phyloP scores from a whole-genome alignment of 2,888 invertebrate species.

The Sipha maydis region DNA sequence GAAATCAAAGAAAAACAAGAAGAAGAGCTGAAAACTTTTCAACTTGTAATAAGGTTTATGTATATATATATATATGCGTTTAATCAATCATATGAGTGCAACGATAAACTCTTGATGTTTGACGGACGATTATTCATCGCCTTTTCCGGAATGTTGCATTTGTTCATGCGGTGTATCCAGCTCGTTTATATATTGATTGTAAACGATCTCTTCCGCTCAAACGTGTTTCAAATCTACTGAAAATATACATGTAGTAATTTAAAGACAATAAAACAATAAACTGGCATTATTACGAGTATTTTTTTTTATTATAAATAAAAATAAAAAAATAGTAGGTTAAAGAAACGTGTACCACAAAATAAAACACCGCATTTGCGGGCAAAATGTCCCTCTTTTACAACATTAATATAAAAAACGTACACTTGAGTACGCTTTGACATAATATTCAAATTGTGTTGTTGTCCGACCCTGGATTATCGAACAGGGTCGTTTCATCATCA shows the following conservation, averaged over 20 bases:
- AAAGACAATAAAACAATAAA: not conserved
- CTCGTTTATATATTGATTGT: not conserved
- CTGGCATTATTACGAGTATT: not conserved
- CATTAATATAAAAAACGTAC: too few species aligned
- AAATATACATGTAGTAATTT: not conserved
- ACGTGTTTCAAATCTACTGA: constrained; percentile 12
- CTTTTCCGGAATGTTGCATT: constrained; percentile 37
- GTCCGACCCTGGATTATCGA: too few species aligned
- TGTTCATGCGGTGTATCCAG: not conserved
- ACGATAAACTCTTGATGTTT: constrained; percentile 26
- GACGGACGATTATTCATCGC: constrained; percentile 47
- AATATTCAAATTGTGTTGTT: too few species aligned
- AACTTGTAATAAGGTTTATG: too few species aligned
- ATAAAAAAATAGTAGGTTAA: too few species aligned
- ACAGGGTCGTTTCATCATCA: too few species aligned
- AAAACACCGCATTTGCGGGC: too few species aligned
- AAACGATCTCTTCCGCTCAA: constrained; percentile 36
- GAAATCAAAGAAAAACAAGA: too few species aligned
- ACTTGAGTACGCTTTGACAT: too few species aligned
- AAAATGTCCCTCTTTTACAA: too few species aligned
- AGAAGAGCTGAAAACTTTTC: too few species aligned
- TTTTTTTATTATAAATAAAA: not conserved
- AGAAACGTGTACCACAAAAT: too few species aligned
- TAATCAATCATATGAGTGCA: constrained; percentile 30
- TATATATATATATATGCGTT: not conserved